Conservation (phyloP, 1,140 invertebrate genomes). For the Drosophila ananassae region DNA sequence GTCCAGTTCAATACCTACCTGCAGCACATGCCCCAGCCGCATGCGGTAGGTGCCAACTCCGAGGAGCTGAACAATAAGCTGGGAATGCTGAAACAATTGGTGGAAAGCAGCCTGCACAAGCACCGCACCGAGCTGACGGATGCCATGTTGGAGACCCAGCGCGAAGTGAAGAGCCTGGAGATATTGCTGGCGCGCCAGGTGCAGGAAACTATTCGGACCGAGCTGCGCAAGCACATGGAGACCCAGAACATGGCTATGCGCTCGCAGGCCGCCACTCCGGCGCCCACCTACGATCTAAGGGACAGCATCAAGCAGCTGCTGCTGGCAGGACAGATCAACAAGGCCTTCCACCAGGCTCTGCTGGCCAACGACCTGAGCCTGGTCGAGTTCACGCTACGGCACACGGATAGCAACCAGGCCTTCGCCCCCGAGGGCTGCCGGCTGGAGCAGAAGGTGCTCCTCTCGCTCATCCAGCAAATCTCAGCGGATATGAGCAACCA, state of each 20-base stretch:
- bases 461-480: slow-evolving; percentile 96
- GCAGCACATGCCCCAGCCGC: slow-evolving; percentile 76
- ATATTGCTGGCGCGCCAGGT: slow-evolving; percentile 74
- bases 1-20: slow-evolving; percentile 85
- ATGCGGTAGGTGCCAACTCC: slow-evolving; percentile 39
- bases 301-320: slow-evolving; percentile 91
- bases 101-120: slow-evolving; percentile 69
- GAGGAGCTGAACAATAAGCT: slow-evolving; percentile 74
- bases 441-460: slow-evolving; percentile 92
- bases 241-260: slow-evolving; percentile 86
- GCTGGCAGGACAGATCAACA: slow-evolving; percentile 90
- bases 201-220: slow-evolving; percentile 72
- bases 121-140: slow-evolving; percentile 72
- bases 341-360: slow-evolving; percentile 95
- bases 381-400: slow-evolving; percentile 93
- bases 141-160: slow-evolving; percentile 74
- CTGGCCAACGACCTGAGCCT: slow-evolving; percentile 93
- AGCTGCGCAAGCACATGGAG: slow-evolving; percentile 86
- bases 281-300: slow-evolving; percentile 87
- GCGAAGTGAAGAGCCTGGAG: slow-evolving; percentile 79
- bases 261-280: slow-evolving; percentile 89
- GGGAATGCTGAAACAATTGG: slow-evolving; percentile 62
- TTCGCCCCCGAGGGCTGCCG: slow-evolving; percentile 89
- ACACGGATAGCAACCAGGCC: slow-evolving; percentile 90
- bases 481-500: slow-evolving; percentile 93